phyloP scores from a whole-genome alignment of 2,113 vertebrate species.

The Ariopsis seemanni region DNA sequence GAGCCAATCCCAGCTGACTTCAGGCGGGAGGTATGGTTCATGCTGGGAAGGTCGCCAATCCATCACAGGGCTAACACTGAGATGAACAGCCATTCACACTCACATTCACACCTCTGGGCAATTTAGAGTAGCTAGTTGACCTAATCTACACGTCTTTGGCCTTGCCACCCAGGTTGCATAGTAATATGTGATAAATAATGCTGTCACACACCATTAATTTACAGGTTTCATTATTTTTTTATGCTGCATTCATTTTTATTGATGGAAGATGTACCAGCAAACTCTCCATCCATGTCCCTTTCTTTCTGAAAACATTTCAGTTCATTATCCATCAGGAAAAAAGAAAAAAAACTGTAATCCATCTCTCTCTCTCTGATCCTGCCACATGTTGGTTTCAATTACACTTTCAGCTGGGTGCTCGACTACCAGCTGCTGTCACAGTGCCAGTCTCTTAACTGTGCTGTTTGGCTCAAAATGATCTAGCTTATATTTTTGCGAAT shows the following conservation, averaged over 20 bases:
- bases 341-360: constrained; percentile 48
- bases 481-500: background rate
- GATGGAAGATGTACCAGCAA: background rate
- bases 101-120: too few species aligned
- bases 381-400: constrained; percentile 56
- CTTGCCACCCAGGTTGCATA: too few species aligned
- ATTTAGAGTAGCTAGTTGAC: too few species aligned
- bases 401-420: constrained; percentile 44
- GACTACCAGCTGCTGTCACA: constrained; percentile 37
- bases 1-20: too few species aligned
- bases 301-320: constrained; percentile 43
- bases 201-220: background rate
- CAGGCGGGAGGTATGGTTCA: too few species aligned
- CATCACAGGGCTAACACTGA: too few species aligned
- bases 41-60: too few species aligned
- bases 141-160: too few species aligned
- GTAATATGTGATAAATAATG: background rate
- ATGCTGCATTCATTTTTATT: background rate
- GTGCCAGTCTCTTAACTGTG: constrained; percentile 12
- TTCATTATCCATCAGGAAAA: constrained; percentile 53
- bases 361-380: constrained; percentile 43
- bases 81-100: too few species aligned
- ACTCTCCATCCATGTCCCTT: background rate
- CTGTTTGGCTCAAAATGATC: background rate
- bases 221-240: background rate